Evolutionary conservation across 2,113 vertebrate genomes (phyloP).

Genomic region (Callocephalon fimbriatum): DNA sequence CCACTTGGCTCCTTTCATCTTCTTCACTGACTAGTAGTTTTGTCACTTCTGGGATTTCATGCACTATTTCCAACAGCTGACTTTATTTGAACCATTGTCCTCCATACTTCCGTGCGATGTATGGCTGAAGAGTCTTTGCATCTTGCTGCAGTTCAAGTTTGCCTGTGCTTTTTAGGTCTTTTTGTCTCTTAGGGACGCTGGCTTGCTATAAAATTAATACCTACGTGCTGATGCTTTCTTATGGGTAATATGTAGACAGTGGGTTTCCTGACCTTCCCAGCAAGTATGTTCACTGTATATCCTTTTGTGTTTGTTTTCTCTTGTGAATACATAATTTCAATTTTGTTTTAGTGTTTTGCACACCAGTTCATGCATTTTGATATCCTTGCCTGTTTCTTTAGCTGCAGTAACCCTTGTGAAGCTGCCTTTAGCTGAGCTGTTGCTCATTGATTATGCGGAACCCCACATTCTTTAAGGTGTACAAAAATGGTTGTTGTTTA

Average conservation of each 20-base stretch:
- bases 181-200: background rate
- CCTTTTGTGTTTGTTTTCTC: background rate
- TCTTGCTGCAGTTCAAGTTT: background rate
- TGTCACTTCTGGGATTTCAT: slow-evolving; percentile 71
- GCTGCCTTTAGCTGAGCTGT: background rate
- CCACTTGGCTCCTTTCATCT: slow-evolving; percentile 70
- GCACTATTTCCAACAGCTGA: slow-evolving; percentile 68
- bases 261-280: background rate
- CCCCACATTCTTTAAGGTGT: background rate
- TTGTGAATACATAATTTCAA: accelerated
- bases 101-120: background rate
- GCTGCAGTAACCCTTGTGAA: background rate
- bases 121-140: background rate
- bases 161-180: background rate
- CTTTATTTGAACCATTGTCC: slow-evolving; percentile 60
- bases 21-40: slow-evolving; percentile 65
- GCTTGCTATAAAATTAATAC: background rate
- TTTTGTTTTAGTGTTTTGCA: background rate
- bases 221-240: background rate
- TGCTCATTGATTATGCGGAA: background rate
- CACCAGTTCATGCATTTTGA: accelerated
- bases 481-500: background rate
- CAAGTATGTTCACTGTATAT: background rate
- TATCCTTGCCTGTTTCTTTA: background rate
- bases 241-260: background rate